These are phyloP conservation scores for Dromas ardeola DNA, from an alignment of 2,113 vertebrate genomes.

Conservation along the genomic window DNA sequence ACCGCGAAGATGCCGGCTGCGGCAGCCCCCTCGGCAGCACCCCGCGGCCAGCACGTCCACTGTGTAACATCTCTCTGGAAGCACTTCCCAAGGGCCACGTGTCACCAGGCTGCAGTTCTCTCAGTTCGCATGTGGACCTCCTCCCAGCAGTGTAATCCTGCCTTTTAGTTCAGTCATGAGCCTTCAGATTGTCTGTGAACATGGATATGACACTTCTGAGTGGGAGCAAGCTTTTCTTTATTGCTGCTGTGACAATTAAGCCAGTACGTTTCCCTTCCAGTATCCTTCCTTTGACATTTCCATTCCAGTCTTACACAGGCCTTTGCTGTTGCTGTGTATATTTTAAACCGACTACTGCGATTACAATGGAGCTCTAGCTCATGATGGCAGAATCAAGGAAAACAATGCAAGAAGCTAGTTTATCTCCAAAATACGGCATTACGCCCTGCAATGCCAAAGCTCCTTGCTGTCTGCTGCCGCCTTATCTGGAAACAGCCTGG, in stretches of 20 bases:
- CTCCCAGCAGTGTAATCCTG: not conserved
- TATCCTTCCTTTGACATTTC: not conserved
- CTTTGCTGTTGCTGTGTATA: not conserved
- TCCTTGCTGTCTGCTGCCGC: not conserved
- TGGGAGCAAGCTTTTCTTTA: not conserved
- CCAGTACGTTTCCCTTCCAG: not conserved
- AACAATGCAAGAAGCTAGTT: not conserved
- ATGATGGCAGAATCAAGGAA: not conserved
- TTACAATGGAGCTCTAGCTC: not conserved
- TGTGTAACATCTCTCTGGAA: not conserved
- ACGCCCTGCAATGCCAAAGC: not conserved
- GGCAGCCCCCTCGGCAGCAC: not conserved
- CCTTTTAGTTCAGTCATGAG: not conserved
- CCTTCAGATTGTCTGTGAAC: not conserved
- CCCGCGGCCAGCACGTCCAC: accelerated
- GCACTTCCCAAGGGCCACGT: not conserved
- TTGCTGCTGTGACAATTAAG: not conserved
- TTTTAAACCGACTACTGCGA: not conserved
- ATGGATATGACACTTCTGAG: not conserved
- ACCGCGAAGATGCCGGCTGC: not conserved
- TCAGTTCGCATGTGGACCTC: not conserved
- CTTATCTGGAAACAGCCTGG: not conserved
- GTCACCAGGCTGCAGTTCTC: not conserved
- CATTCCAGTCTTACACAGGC: not conserved
- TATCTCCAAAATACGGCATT: not conserved